Percentiles rank a stretch among this genome's conserved stretches.
These are phyloP conservation scores for Philonicus albiceps DNA, from an alignment of 2,888 invertebrate genomes.

Conservation along the genomic window DNA sequence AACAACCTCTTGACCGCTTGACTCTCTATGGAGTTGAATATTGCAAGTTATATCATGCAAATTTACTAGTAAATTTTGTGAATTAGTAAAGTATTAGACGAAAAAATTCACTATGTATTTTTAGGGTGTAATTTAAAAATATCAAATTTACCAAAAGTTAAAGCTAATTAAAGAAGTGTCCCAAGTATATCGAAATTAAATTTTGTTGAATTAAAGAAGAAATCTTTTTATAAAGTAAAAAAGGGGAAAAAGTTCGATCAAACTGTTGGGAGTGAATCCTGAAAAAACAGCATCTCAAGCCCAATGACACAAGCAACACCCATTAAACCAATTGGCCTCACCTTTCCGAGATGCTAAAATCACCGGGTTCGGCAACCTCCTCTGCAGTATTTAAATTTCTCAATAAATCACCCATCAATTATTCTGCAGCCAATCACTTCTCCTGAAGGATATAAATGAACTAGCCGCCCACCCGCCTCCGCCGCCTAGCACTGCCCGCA, in stretches of 20 bases:
- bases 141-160: not conserved
- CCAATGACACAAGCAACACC: not conserved
- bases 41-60: too few relatives aligned
- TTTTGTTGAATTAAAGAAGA: not conserved
- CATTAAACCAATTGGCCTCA: not conserved
- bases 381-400: constrained; percentile 11
- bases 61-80: too few relatives aligned
- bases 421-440: not conserved
- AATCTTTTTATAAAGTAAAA: not conserved
- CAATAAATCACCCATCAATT: constrained; percentile 4
- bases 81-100: too few relatives aligned
- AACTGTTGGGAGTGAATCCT: not conserved
- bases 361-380: not conserved
- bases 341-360: not conserved
- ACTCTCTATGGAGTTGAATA: too few relatives aligned
- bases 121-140: too few relatives aligned
- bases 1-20: too few relatives aligned
- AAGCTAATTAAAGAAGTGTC: not conserved
- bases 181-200: not conserved
- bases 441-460: constrained; percentile 2
- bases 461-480: not conserved
- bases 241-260: not conserved
- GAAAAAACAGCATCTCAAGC: not conserved
- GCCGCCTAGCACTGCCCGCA: not conserved
- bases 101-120: too few relatives aligned